These are phyloP conservation scores for Parthenolecanium corni DNA, from an alignment of 2,888 invertebrate species.

Conservation along the genomic window DNA sequence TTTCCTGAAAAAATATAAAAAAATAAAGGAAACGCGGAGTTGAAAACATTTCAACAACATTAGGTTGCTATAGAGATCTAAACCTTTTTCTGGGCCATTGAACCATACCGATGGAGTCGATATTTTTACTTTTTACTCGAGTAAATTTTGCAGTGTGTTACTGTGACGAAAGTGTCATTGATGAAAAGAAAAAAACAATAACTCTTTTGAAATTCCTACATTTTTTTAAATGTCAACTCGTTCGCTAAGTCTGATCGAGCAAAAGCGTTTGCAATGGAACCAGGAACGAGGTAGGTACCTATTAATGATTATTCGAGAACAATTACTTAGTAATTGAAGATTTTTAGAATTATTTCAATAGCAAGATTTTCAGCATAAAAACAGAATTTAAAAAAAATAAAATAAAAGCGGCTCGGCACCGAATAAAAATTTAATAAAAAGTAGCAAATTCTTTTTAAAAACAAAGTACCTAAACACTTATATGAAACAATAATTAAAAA, in stretches of 20 bases:
- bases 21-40: no score
- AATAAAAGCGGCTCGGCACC: no score
- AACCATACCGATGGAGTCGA: background rate
- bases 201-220: background rate
- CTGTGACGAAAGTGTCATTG: background rate
- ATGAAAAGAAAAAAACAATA: background rate
- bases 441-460: no score
- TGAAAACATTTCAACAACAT: background rate
- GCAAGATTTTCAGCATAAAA: no score
- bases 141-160: no score
- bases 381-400: no score
- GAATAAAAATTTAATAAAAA: no score
- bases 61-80: background rate
- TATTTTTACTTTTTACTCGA: no score
- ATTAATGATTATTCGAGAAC: background rate
- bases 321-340: background rate
- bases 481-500: no score
- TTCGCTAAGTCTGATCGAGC: conserved; percentile 57
- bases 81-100: background rate
- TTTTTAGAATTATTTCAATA: background rate
- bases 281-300: conserved; percentile 65
- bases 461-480: no score
- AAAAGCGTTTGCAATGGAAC: conserved; percentile 87
- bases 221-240: conserved; percentile 24
- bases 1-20: no score